Evolutionary conservation across 2,888 invertebrate species (phyloP), one percentile per base, ranked within the genome.

Genomic region (Drosophila kambysellisi): DNA sequence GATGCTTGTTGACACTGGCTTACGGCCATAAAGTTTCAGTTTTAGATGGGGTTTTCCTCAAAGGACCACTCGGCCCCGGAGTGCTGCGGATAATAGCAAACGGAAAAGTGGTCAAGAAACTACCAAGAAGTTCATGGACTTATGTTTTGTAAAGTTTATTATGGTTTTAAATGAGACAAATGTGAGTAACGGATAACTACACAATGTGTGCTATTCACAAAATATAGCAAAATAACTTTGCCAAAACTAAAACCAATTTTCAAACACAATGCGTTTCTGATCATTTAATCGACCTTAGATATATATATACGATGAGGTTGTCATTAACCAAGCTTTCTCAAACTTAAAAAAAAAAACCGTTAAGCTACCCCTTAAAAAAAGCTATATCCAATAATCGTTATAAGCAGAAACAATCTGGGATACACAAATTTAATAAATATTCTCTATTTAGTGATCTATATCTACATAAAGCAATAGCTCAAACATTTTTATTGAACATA

Each of bases 1-100:
- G 75, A 66, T 66, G 61, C 51, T 68, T 74, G 61, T 65, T 74
- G 70, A 83, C 65, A 70, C 59, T 67, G 61, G 54, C 68, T 51
- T 62, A 37, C 64, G 51, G 65, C 32, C 62, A 54, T 48, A 54
- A 57, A 60, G 35, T 53, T 43, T 30, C 50, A 41, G 51, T 17
- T 60, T 48, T 17, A 51, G 63, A 12, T 25, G 20, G 15, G 32
- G 9, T 7, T 51, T 60, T 50, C 59, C 71, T 52, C 64, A 1
- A 17, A 56, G 46, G 59, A 73, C 54, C 5, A 50, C 46, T 32
- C 43, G 32, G 33, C 54, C 3, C 17, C 6, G 7, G 29, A 37
- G 29, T 12, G 15, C 33, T 8, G 2, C 5, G 8, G 8, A 32
- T 33, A 32, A 37, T 29, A 37, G 20, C 37, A 54, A n/a, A 17